Conservation (phyloP, 2,888 invertebrate species). For the Operophtera brumata region DNA sequence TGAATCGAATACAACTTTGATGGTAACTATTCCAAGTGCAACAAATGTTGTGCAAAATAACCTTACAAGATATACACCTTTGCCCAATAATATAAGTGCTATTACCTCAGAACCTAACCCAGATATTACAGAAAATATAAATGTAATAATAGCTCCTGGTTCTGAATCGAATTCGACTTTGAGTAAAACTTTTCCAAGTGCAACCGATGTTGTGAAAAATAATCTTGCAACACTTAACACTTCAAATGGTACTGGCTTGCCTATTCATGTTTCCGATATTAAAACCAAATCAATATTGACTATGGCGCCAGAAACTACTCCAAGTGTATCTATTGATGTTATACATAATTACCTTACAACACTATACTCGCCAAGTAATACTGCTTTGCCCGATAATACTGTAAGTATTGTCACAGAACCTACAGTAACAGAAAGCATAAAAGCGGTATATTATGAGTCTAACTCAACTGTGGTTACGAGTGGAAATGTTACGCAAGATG, state of each 20-base stretch:
- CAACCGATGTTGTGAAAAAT: neutral
- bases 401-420: neutral
- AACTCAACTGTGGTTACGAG: neutral
- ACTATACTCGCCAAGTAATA: neutral
- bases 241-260: neutral
- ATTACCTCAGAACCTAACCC: neutral
- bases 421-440: neutral
- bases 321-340: slow-evolving; percentile 1
- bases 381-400: neutral
- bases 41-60: neutral
- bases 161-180: neutral
- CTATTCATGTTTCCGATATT: neutral
- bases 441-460: neutral
- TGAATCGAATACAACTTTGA: neutral
- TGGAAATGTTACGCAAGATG: neutral
- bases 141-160: neutral
- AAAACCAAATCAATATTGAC: slow-evolving; percentile 2
- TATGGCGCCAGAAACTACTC: neutral
- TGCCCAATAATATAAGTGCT: neutral
- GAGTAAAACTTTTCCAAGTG: neutral
- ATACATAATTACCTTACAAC: neutral
- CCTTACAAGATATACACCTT: neutral
- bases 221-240: neutral
- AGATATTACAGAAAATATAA: neutral
- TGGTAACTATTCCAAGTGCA: neutral